Base-by-base conservation (phyloP, 1,140 invertebrate species). In the Oncopodura yosiiana region DNA sequence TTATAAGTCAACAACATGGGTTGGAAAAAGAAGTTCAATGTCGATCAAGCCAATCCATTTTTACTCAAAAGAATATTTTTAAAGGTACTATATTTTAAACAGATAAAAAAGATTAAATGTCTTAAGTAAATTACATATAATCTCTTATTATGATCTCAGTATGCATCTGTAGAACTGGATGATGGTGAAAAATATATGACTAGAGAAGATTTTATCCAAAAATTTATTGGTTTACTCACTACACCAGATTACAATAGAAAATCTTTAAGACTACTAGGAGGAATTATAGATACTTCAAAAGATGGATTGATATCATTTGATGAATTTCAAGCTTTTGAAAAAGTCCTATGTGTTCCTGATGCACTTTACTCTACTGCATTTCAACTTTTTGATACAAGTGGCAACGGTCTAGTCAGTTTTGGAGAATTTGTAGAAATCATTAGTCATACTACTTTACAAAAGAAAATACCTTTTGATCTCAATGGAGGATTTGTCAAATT, bases 321-420 rank as follows among this genome's bases (percentile, higher is more conserved):
- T 14, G 94, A 98, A 74, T 99, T 99, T 74, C 88, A 94, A 74
- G 89, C 92, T 14, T 99, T 98, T 73, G 95, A 99, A 73, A 91
- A 89, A 1, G 71, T 94, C 23, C 78, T 99, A 3, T 97, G 92
- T 70, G 84, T 90, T 14, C 94, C 95, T 41, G 95, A 99, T 75
- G 92, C 93, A 21, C 76, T 99, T 32, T 99, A 98, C 70, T 88
- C 86, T 73, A 91, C 93, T 49, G 94, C 94, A 60, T 99, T 99
- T 75, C 93, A 97, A 70, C 77, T 99, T 44, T 99, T 99, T 71
- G 95, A 99, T 69, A 90, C 87, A 34, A 94, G 95, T 71, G 94
- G 94, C 12, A 46, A 58, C 27, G 49, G 52, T 14, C 43, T 55
- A 4, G 44, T 53, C 29, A 39, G 42, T 9, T 63, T 59, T 49